phyloP scores from a whole-genome alignment of 2,113 vertebrate genomes.

The Meles meles region DNA sequence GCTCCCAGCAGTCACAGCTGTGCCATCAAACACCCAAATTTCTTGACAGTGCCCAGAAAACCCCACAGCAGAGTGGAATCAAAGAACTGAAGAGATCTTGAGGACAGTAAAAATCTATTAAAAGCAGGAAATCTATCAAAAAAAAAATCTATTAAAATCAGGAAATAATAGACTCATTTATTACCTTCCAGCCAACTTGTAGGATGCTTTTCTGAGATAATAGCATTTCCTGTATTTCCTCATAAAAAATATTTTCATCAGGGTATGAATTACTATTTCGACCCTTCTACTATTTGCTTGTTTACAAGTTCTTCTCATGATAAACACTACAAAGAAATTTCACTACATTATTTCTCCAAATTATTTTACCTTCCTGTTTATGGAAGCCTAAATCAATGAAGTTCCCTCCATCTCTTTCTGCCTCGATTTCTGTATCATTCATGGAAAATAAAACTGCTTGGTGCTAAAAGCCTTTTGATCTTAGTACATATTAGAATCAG shows the following conservation, averaged over 20 bases:
- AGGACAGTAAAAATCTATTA: background rate
- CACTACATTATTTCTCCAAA: background rate
- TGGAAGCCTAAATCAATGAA: background rate
- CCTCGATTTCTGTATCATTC: background rate
- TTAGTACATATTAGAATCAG: background rate
- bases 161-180: background rate
- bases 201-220: background rate
- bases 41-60: background rate
- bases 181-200: background rate
- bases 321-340: background rate
- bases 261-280: background rate
- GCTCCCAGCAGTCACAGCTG: background rate
- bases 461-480: background rate
- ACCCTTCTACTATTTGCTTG: background rate
- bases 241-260: background rate
- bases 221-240: background rate
- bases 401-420: background rate
- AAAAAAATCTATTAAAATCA: slow-evolving; percentile 9
- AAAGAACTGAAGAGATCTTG: background rate
- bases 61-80: background rate
- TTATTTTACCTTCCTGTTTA: background rate
- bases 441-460: background rate
- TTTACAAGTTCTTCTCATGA: background rate
- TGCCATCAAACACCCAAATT: background rate
- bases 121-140: too few relatives aligned